Evolutionary conservation across 2,888 invertebrate species (phyloP).

Genomic region (Zygogramma bicolorata): DNA sequence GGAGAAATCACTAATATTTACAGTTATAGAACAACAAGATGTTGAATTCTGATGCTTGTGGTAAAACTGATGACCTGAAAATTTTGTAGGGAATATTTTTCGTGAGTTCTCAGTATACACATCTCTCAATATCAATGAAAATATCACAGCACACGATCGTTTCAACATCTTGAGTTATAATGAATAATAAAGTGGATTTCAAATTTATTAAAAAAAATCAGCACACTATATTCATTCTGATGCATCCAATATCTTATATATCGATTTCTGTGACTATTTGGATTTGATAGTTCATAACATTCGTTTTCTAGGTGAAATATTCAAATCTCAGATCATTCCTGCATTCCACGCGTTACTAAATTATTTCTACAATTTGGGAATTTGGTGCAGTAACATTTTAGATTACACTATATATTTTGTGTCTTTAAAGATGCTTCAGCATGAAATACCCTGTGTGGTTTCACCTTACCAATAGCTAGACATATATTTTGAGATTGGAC

Average conservation of each 20-base stretch:
- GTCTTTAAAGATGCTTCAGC: neutral
- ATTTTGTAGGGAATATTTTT: neutral
- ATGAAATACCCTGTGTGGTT: neutral
- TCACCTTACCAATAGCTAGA: constrained; percentile 47
- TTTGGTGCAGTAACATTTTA: too few relatives aligned
- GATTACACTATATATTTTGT: too few relatives aligned
- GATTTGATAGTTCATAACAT: too few relatives aligned
- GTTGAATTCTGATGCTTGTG: neutral
- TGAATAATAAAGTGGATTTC: neutral
- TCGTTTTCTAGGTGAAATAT: too few relatives aligned
- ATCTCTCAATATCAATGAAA: neutral
- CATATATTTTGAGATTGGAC: constrained; percentile 49
- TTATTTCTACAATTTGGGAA: too few relatives aligned
- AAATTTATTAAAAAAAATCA: neutral
- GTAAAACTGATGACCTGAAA: neutral
- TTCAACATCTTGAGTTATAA: neutral
- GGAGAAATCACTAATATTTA: neutral
- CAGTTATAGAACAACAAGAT: neutral
- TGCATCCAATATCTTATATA: too few relatives aligned
- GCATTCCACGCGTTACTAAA: too few relatives aligned
- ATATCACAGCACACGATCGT: neutral
- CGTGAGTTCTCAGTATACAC: neutral
- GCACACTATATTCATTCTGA: neutral
- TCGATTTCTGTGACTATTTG: too few relatives aligned
- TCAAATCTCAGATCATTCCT: too few relatives aligned